Base-by-base conservation (phyloP, 2,888 invertebrate species). In the Scaptomyza reducta region DNA sequence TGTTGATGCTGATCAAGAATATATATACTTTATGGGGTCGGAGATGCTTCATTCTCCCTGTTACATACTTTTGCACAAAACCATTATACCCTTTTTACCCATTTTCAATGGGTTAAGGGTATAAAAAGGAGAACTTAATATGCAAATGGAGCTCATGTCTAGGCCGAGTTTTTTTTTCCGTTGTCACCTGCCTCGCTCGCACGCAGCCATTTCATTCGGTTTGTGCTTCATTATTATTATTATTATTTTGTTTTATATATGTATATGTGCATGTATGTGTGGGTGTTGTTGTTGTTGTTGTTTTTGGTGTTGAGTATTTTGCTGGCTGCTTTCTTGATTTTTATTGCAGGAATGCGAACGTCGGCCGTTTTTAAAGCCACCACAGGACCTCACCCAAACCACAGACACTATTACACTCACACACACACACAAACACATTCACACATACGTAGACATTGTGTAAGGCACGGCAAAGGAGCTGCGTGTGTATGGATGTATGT, bases 351-450 rank as follows among this genome's bases (percentile, higher is more conserved):
- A 83, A 76, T 83, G 83, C 83, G 82, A 87, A 88, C 89, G 87
- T 88, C 81, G 87, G 89, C 87, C 67, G 84, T 87, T 85, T 88
- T 83, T 83, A 88, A 82, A 81, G 83, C 86, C 86, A 79, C 79
- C 83, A 68, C 88, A 77, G 74, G 42, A 69, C 65, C 63, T 66
- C 44, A 65, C 74, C 49, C 77, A 80, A 31, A 55, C 78, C 55
- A 67, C 54, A 63, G 51, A 68, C 57, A 65, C 47, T 61, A 38
- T 50, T 38, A 41, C 57, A 54, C 60, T 45, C 49, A 58, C 40
- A 44, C 40, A 50, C 38, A 47, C 27, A 53, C 51, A 55, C 46
- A 40, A 22, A 45, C 45, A 61, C 14, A 41, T 35, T 44, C 27
- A 54, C 22, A 42, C 45, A 51, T 49, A 46, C 38, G 60, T 42